Evolutionary conservation across 2,797 vertebrate species (phyloP).

Genomic region (Eulemur rubriventer): DNA sequence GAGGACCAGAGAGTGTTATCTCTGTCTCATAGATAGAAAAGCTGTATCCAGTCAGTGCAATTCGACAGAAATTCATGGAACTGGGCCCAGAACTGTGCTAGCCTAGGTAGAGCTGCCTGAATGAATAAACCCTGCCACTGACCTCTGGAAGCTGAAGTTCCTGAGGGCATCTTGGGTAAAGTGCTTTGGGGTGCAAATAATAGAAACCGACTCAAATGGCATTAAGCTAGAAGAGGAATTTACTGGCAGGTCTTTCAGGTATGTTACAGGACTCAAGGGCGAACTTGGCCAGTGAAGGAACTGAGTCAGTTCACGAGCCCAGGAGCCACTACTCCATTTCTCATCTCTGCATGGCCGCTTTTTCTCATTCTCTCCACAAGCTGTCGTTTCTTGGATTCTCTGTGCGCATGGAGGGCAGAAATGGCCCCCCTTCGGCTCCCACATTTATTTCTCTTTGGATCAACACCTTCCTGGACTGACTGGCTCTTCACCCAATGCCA

Average conservation of each 20-base stretch:
- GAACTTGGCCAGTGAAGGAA: background rate
- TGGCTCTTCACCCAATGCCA: background rate
- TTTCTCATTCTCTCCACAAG: background rate
- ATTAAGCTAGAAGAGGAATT: background rate
- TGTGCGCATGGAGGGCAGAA: background rate
- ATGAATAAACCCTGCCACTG: rapidly evolving
- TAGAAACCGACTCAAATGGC: background rate
- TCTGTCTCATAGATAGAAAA: background rate
- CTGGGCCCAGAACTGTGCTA: background rate
- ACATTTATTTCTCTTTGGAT: background rate
- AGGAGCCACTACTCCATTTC: background rate
- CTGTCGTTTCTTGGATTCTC: background rate
- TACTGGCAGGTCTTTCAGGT: background rate
- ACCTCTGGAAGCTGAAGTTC: background rate
- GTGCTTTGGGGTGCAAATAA: background rate
- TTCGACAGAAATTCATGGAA: background rate
- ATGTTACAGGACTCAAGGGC: background rate
- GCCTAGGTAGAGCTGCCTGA: background rate
- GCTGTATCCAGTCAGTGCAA: background rate
- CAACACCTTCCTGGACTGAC: background rate
- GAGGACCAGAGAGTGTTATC: background rate
- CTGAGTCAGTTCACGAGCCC: background rate
- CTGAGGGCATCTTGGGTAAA: background rate
- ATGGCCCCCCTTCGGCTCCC: background rate
- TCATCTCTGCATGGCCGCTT: background rate